phyloP scores from a whole-genome alignment of 2,113 vertebrate genomes.

The Oreochromis niloticus region DNA sequence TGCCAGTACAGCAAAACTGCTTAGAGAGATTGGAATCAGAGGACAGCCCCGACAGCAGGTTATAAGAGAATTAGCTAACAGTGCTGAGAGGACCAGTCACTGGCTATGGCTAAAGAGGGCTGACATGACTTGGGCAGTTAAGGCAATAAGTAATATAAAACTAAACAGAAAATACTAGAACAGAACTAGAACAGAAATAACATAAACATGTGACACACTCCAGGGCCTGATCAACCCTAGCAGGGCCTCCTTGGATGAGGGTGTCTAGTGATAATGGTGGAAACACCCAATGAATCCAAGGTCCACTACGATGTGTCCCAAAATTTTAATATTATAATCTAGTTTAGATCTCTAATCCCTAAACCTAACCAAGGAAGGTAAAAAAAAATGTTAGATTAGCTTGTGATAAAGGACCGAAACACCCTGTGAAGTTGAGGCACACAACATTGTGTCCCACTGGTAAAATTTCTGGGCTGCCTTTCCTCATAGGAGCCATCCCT shows the following conservation, averaged over 20 bases:
- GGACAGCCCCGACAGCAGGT: too few species aligned
- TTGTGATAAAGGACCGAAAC: accelerated
- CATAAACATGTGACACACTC: not conserved
- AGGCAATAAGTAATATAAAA: too few species aligned
- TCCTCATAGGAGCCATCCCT: too few species aligned
- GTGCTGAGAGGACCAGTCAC: too few species aligned
- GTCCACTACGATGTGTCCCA: accelerated
- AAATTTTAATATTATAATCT: not conserved
- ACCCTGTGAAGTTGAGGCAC: not conserved
- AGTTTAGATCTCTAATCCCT: not conserved
- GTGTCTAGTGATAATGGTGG: not conserved
- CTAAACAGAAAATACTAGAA: too few species aligned
- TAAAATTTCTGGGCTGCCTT: too few species aligned
- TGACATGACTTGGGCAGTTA: too few species aligned
- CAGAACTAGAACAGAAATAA: too few species aligned
- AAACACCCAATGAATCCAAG: not conserved
- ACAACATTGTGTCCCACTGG: not conserved
- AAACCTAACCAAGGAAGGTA: not conserved
- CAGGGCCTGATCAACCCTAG: accelerated
- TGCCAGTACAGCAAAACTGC: too few species aligned
- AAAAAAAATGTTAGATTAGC: not conserved
- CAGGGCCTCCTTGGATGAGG: not conserved
- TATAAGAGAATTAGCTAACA: too few species aligned
- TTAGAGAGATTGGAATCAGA: too few species aligned
- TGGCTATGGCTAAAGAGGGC: too few species aligned